Conservation (phyloP, 2,113 vertebrate genomes). For the Chionis minor region DNA sequence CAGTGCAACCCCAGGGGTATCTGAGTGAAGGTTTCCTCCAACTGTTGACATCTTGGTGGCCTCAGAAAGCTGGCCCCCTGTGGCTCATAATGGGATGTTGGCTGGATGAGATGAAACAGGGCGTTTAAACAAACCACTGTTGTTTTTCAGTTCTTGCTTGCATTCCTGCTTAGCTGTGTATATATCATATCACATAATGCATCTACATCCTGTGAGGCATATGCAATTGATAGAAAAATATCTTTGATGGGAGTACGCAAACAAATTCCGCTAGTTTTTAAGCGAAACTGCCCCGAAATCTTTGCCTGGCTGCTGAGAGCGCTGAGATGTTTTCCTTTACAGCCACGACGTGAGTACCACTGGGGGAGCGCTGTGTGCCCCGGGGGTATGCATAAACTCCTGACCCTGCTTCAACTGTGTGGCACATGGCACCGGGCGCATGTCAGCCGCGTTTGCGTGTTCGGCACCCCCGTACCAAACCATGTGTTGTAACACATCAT, state of each 20-base stretch:
- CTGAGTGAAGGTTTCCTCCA: neutral
- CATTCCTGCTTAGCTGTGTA: neutral
- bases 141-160: neutral
- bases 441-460: neutral
- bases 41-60: conserved; percentile 44
- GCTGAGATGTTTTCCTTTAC: neutral
- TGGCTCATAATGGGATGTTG: conserved; percentile 15
- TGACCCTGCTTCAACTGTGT: conserved; percentile 3
- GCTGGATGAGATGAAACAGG: conserved; percentile 14
- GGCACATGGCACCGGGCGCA: neutral
- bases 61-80: conserved; percentile 30
- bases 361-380: neutral
- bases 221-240: neutral
- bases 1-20: neutral
- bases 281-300: neutral
- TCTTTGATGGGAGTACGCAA: neutral
- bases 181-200: neutral
- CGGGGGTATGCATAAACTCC: neutral
- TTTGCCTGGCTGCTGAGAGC: neutral
- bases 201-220: neutral
- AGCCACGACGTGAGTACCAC: neutral
- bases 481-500: neutral
- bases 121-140: neutral
- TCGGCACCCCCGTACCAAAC: neutral
- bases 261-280: neutral